Evolutionary conservation across 2,888 invertebrate genomes (phyloP).

Genomic region (Aporophyla nigra): DNA sequence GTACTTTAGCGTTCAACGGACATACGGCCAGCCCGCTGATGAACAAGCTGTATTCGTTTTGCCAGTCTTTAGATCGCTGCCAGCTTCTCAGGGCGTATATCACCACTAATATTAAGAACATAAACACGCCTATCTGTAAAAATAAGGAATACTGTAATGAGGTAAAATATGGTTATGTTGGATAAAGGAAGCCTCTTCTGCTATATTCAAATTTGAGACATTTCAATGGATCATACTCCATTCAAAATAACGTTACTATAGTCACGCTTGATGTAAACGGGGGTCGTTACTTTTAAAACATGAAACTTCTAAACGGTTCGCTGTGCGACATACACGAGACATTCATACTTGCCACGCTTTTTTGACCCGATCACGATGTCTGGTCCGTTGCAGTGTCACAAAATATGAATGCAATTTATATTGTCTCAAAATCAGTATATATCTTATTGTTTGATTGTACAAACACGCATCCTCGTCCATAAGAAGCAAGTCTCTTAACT

Average conservation of each 20-base stretch:
- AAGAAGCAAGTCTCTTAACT: not conserved
- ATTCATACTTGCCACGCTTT: no score
- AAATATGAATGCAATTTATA: no score
- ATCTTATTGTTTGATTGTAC: not conserved
- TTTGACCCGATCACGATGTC: not conserved
- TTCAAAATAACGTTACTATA: no score
- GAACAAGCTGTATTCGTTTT: conserved; percentile 94
- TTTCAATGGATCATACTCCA: not conserved
- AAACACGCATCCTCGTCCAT: not conserved
- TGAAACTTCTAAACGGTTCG: not conserved
- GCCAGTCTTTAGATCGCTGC: conserved; percentile 95
- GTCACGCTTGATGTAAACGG: not conserved
- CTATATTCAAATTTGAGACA: not conserved
- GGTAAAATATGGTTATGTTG: not conserved
- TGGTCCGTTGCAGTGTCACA: no score
- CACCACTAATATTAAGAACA: conserved; percentile 72
- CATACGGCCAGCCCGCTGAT: conserved; percentile 96
- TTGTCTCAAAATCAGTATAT: no score
- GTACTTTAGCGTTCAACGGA: conserved; percentile 98
- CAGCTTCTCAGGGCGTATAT: conserved; percentile 86
- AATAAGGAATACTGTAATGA: conserved; percentile 7
- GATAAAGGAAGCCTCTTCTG: not conserved
- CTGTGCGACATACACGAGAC: no score
- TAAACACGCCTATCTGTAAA: conserved; percentile 69
- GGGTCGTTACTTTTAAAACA: not conserved